Base-by-base conservation (phyloP, 2,113 vertebrate genomes). In the Plectropomus leopardus region DNA sequence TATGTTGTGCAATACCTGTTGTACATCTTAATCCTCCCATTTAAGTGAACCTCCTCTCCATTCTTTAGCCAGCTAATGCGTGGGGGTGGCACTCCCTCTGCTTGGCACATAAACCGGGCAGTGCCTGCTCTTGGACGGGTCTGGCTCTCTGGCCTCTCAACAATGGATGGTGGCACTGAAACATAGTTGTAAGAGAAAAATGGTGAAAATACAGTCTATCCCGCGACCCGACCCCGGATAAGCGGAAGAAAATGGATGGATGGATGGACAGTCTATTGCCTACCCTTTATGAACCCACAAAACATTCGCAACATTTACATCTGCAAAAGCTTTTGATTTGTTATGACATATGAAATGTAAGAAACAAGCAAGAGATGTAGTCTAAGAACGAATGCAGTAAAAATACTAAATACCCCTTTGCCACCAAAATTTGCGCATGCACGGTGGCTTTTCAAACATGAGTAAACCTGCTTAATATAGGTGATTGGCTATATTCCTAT, bases 11-110 rank as follows among this genome's bases (percentile, higher is more conserved):
- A 45, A 9, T 90, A 99, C 98, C 97, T 98, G 96, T 96, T 98
- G 91, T 99, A 99, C 96, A 97, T 97, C 93, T 99, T 99, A 84
- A 99, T 97, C 89, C 98, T 96, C 6, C 98, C 98, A 66, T 99
- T 99, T 77, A 98, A 96, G 83, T 97, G 97, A 76, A 99, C 95
- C 75, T 94, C 93, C 80, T 97, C 94, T 53, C 97, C 98, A 8
- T 99, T 99, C 92, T 98, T 99, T 64, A 99, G 89, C 98, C 98
- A 99, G 10, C 93, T 96, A 87, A 99, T 96, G 90, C 89, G 96
- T 24, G 98, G 98, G 1, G 81, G 53, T 2, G 98, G 97, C 45
- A 96, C 94, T 68, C 98, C 98, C 88, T 98, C 96, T 1, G 98
- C 97, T 86, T 97, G 97, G 89, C 98, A 99, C 83, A 96, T 96